Evolutionary conservation across 1,140 invertebrate genomes (phyloP), one percentile per base, ranked within the genome.

Genomic region (Oreohelix idahoensis): DNA sequence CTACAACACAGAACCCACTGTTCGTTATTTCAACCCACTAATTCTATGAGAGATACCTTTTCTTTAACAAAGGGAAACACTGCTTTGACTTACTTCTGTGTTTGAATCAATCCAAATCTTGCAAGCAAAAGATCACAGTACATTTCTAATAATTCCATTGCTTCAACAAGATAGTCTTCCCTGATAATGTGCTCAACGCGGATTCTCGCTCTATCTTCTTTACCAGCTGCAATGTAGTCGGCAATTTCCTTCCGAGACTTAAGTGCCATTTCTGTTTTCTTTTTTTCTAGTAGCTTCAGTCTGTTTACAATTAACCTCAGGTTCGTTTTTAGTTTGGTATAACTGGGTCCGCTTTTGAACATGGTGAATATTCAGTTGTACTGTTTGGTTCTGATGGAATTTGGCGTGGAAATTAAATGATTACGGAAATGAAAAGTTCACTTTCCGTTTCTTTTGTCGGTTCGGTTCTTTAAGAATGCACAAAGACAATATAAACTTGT

Each of bases 111-210:
- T 26, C 98, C 99, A 94, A 99, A 99, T 91, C 98, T 94, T 2
- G 98, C 98, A 29, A 99, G 93, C n/a, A 99, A 92, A 35, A 99
- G 93, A 94, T 99, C 99, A 93, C 98, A 99, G 91, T 98, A 99
- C 97, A 99, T 99, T 94, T 99, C 99, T 2, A 99, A 94, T 71
- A 99, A 94, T 94, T 99, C 99, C 96, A 99, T 98, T 0, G 98
- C 98, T 93, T 99, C 99, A 0, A 99, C 98, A 92, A 99, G 94
- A 92, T 99, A 99, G 93, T 99, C 98, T 94, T 99, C 98, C 38
- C 98, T 95, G 81, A 99, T 99, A 74, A 99, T 99, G 84, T 99
- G 97, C 92, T 99, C 98, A 0, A 99, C 98, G 53, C 98, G 94
- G 84, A 99, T 99, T 92, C 97, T 97, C 0, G 98, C 98, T 83